Evolutionary conservation across 2,113 vertebrate genomes (phyloP).

Genomic region (Felis chaus): DNA sequence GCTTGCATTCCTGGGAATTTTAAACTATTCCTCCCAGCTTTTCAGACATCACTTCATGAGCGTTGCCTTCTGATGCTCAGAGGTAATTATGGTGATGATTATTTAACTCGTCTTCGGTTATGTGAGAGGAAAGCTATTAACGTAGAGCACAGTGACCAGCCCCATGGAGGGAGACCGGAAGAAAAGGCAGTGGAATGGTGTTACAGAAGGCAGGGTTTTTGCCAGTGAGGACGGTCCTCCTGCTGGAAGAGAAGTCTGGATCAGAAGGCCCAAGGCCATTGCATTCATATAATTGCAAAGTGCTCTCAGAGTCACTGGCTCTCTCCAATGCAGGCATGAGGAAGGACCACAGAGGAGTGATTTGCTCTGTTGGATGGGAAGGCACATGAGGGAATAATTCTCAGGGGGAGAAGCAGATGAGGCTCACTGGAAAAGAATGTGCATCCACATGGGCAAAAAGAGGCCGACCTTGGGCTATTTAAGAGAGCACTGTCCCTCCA

Average conservation of each 20-base stretch:
- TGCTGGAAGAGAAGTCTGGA: not conserved
- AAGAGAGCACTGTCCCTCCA: not conserved
- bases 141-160: conserved; percentile 21
- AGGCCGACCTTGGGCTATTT: not conserved
- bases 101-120: conserved; percentile 48
- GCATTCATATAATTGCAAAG: not conserved
- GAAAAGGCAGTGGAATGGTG: not conserved
- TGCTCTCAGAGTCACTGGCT: not conserved
- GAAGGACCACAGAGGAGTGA: not conserved
- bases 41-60: not conserved
- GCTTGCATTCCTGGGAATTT: not conserved
- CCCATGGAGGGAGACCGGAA: not conserved
- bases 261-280: not conserved
- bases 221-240: not conserved
- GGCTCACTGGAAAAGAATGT: not conserved
- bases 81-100: not conserved
- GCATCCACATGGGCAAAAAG: not conserved
- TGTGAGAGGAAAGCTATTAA: not conserved
- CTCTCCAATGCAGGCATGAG: not conserved
- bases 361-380: not conserved
- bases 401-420: not conserved
- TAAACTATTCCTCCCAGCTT: not conserved
- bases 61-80: not conserved
- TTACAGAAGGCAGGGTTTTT: not conserved
- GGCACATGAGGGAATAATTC: not conserved